phyloP scores from a whole-genome alignment of 1,140 invertebrate genomes.

The Eumaeus atala region DNA sequence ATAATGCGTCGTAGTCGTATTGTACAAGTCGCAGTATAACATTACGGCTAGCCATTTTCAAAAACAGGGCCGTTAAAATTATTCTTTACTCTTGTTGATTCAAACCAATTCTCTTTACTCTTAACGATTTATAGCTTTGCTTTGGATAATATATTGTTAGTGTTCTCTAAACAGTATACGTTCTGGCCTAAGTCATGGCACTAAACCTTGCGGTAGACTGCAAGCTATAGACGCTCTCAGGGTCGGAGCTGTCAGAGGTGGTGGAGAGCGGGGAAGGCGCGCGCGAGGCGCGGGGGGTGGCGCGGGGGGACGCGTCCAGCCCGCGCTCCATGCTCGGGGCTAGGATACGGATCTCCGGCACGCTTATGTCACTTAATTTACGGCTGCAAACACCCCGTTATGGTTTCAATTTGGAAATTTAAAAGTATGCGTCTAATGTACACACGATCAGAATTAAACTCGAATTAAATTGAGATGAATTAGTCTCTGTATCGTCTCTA shows the following conservation, averaged over 20 bases:
- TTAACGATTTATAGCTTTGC: too few relatives aligned
- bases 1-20: too few relatives aligned
- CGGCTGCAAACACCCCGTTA: constrained; percentile 71
- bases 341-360: constrained; percentile 85
- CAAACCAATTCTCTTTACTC: too few relatives aligned
- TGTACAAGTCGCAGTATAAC: too few relatives aligned
- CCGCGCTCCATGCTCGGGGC: constrained; percentile 85
- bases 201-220: constrained; percentile 59
- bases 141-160: too few relatives aligned
- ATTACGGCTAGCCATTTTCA: too few relatives aligned
- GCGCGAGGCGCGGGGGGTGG: constrained; percentile 41
- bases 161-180: constrained; percentile 22
- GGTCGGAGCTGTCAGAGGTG: constrained; percentile 62
- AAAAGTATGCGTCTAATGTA: neutral
- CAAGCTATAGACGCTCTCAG: constrained; percentile 67
- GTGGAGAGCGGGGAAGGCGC: constrained; percentile 28
- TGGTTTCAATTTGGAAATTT: neutral
- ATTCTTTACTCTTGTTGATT: too few relatives aligned
- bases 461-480: neutral
- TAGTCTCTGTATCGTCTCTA: too few relatives aligned
- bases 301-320: constrained; percentile 69
- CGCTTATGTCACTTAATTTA: constrained; percentile 80
- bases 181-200: constrained; percentile 21
- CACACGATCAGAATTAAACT: neutral
- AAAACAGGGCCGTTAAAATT: too few relatives aligned